These are phyloP conservation scores for Drosophila arizonae DNA, from an alignment of 1,140 invertebrate genomes.

Conservation along the genomic window DNA sequence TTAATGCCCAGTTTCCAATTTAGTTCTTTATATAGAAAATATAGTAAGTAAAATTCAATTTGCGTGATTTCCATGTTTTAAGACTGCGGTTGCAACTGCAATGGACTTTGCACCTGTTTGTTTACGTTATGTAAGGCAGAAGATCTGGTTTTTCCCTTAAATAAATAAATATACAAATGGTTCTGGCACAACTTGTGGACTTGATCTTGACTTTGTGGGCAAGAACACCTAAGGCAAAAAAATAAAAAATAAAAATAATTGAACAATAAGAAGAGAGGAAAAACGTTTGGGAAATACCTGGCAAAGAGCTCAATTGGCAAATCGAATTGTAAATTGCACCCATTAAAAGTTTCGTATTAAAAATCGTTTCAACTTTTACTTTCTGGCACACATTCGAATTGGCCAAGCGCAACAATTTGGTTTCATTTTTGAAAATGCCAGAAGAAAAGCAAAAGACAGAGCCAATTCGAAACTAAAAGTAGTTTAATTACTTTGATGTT, in stretches of 20 bases:
- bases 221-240: conserved; percentile 19
- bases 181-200: conserved; percentile 40
- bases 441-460: neutral
- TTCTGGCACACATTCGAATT: conserved; percentile 62
- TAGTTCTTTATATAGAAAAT: too few relatives aligned
- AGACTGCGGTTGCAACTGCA: conserved; percentile 51
- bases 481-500: conserved; percentile 51
- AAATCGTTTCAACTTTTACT: conserved; percentile 67
- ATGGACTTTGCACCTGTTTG: conserved; percentile 64
- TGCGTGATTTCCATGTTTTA: conserved; percentile 27
- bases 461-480: conserved; percentile 17
- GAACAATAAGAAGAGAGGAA: too few relatives aligned
- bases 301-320: conserved; percentile 63
- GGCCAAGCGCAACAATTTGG: conserved; percentile 24
- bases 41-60: neutral
- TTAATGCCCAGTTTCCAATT: too few relatives aligned
- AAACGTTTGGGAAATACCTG: conserved; percentile 69
- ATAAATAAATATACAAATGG: conserved; percentile 5
- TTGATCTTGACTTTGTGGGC: conserved; percentile 70
- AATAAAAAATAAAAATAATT: neutral
- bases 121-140: conserved; percentile 52
- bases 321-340: conserved; percentile 41
- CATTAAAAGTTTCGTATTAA: conserved; percentile 29
- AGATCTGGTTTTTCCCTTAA: conserved; percentile 50
- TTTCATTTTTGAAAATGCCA: conserved; percentile 16